Base-by-base conservation (phyloP, 2,888 invertebrate genomes). In the Microctonus brassicae region DNA sequence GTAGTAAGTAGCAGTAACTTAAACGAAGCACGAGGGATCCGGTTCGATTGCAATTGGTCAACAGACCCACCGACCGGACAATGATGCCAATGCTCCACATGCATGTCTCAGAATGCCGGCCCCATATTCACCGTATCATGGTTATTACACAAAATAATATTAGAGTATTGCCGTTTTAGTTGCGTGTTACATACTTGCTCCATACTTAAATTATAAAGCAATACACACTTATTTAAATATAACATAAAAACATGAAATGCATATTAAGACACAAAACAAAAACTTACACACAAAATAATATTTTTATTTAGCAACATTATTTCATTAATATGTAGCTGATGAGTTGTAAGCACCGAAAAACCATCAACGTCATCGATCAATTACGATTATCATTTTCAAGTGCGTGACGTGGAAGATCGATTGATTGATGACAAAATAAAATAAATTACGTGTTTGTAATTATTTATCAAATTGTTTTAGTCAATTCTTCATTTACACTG, bases 91-190 rank as follows among this genome's bases (percentile, higher is more conserved):
- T n/a, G 17, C 17, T 47, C 17, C 47, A 6, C 47, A 47, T 47
- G 47, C 47, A 47, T 47, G 47, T 42, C 33, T 42, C 34, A 47
- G 26, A n/a, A n/a, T n/a, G n/a, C 7, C 29, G 29, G 7, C 3
- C 29, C 7, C 29, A 5, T 29, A 29, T 29, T 29, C 7, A 29
- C 7, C 7, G 29, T 29, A 47, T 47, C 29, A 22, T 39, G 22
- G 36, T 36, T 58, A 42, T 55, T 42, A 62, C 39, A 47, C 36
- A 39, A 52, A 58, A 42, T 67, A 17, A 47, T 47, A 17, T 17
- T n/a, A 24, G 65, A 52, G 24, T 22, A 24, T 36, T 36, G 17
- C 17, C 24, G 17, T 20, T 58, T 57, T 65, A 36, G 33, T 29
- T n/a, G 33, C 7, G 20, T 55, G 24, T n/a, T 52, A 13, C 26